Percentiles rank a stretch among this genome's conserved stretches.
phyloP scores from a whole-genome alignment of 2,113 vertebrate genomes.

The Cacatua alba region DNA sequence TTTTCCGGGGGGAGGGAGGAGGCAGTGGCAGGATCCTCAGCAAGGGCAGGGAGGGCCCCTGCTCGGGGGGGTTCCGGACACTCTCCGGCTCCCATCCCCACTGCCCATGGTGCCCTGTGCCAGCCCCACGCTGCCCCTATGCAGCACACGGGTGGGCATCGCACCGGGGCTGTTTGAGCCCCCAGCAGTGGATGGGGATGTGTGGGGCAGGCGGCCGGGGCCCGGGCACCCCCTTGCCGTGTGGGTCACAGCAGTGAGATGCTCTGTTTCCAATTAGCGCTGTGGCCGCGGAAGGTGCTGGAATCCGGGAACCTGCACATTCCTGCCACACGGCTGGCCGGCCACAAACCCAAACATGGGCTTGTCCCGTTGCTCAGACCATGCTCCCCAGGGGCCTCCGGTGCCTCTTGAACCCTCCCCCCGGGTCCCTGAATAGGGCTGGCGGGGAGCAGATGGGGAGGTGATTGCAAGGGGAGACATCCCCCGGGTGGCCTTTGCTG shows the following conservation, averaged over 20 bases:
- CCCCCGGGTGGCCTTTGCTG: neutral
- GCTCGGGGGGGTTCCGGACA: neutral
- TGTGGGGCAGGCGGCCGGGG: rapidly evolving
- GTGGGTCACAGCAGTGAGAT: neutral
- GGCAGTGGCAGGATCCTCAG: slow-evolving; percentile 32
- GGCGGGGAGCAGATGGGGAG: neutral
- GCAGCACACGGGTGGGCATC: neutral
- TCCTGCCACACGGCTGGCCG: slow-evolving; percentile 20
- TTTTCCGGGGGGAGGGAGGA: slow-evolving; percentile 46
- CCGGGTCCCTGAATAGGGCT: neutral
- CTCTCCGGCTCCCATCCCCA: rapidly evolving
- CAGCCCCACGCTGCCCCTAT: rapidly evolving
- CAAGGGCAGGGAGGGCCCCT: slow-evolving; percentile 35
- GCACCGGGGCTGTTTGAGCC: rapidly evolving
- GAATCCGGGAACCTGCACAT: slow-evolving; percentile 58
- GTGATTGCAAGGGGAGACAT: neutral
- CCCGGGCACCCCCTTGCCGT: slow-evolving; percentile 2
- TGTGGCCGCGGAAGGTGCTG: slow-evolving; percentile 41
- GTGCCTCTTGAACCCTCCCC: neutral
- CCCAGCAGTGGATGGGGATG: neutral
- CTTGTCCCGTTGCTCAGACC: neutral
- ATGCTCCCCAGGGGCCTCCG: neutral
- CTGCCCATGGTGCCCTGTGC: neutral
- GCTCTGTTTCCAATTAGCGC: slow-evolving; percentile 68
- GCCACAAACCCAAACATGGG: slow-evolving; percentile 53